A percentile compares a stretch with the other conserved stretches of the same genome.
Evolutionary conservation across 2,113 vertebrate genomes (phyloP).

Genomic region (Apodemus sylvaticus): DNA sequence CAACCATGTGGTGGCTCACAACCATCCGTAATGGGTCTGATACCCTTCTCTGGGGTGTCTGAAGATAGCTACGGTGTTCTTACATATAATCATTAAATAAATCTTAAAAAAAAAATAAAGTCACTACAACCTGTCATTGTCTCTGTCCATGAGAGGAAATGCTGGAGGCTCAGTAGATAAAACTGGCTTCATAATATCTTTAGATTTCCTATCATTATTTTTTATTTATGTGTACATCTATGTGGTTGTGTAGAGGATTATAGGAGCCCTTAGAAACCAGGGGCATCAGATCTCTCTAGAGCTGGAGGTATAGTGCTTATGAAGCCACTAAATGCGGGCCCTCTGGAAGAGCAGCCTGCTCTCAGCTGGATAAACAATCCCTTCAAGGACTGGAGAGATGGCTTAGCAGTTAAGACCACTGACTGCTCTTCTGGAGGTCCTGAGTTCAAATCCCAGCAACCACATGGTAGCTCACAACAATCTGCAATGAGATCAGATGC

Average conservation of each 20-base stretch:
- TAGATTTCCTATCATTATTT: too few species aligned
- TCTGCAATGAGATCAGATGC: too few species aligned
- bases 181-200: background rate
- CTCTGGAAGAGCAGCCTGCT: background rate
- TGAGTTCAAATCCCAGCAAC: too few species aligned
- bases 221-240: background rate
- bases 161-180: background rate
- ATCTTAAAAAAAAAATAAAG: background rate
- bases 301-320: background rate
- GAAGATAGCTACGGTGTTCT: too few species aligned
- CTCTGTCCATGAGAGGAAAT: background rate
- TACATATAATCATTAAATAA: too few species aligned
- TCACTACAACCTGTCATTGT: background rate
- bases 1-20: too few species aligned
- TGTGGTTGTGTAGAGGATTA: background rate
- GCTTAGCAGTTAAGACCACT: too few species aligned
- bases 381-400: too few species aligned
- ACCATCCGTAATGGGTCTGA: too few species aligned
- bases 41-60: too few species aligned
- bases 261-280: background rate
- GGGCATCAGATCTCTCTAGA: background rate
- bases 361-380: background rate
- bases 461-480: too few species aligned
- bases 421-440: too few species aligned
- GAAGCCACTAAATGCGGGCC: background rate